Evolutionary conservation across 2,113 vertebrate genomes (phyloP), one percentile per base, ranked within the genome.

Genomic region (Loxodonta africana): DNA sequence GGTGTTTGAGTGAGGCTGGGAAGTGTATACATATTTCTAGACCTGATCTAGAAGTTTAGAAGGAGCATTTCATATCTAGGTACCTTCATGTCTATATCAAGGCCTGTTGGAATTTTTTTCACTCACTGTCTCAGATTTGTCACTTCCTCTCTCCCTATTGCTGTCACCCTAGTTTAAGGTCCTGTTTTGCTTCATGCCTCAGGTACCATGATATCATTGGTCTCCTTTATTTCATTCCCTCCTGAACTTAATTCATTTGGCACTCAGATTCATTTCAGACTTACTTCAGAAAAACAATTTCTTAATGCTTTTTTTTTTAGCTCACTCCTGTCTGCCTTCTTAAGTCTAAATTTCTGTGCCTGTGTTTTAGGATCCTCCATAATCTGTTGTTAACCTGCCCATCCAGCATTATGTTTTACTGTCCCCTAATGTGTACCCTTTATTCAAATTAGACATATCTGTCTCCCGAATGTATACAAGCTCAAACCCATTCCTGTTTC

Each of bases 301-400:
- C 83, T 51, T 76, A 30, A 33, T 89, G 26, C 62, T 94, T 93
- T 41, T 94, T 93, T 41, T 86, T 93, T 95, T 95, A 81, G 53
- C 81, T 84, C 51, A 48, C 23, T 90, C 11, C 71, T 78, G 9
- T 85, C 6, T 77, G 11, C 93, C 44, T 48, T 76, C 23, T 90
- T 83, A 74, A 80, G 20, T 81, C 37, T 81, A 69, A 92, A 88
- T 94, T 33, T 30, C 63, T 92, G 9, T 94, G 33, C 18, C 26
- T 73, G 25, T 30, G 85, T 76, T 76, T 78, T 81, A 57, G 82
- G 65, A 30, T 67, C 28, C 26, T 83, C 48, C 69, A 51, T 73
- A 21, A 41, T 85, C 81, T 92, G 2, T 63, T 46, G 26, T 83
- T 89, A 82, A 69, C 51, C 73, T 85, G 2, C 12, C 12, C 44